A percentile compares a stretch with the other conserved stretches of the same genome.
phyloP scores from a whole-genome alignment of 2,888 invertebrate species.

The Spicauda simplicius region DNA sequence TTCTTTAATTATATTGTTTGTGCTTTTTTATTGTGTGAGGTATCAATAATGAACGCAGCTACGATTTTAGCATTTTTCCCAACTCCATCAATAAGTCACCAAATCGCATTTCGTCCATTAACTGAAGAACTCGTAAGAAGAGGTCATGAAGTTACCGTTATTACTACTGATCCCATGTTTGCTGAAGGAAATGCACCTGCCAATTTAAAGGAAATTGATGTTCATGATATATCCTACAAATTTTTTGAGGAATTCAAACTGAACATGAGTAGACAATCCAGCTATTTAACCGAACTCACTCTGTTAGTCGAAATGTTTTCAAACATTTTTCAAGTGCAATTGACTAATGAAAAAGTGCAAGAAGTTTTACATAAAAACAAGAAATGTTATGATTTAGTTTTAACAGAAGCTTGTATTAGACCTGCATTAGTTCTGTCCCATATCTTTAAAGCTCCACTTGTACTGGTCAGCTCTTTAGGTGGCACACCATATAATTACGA shows the following conservation, averaged over 20 bases:
- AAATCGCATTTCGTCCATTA: conserved; percentile 53
- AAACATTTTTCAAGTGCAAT: conserved; percentile 43
- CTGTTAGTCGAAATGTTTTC: conserved; percentile 16
- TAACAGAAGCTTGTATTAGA: conserved; percentile 50
- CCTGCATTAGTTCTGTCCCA: conserved; percentile 50
- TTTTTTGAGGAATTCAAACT: background rate
- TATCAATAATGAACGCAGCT: conserved; percentile 44
- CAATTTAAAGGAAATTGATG: conserved; percentile 58
- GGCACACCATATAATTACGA: conserved; percentile 40
- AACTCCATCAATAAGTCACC: conserved; percentile 61
- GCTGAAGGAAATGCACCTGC: conserved; percentile 39
- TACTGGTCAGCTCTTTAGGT: conserved; percentile 54
- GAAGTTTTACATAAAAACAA: conserved; percentile 44
- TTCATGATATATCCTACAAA: conserved; percentile 47
- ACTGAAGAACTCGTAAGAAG: conserved; percentile 54
- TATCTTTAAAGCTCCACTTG: conserved; percentile 54
- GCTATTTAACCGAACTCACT: conserved; percentile 36
- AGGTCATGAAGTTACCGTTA: conserved; percentile 60
- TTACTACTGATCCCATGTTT: conserved; percentile 54
- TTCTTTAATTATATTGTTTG: background rate
- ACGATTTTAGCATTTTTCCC: conserved; percentile 60
- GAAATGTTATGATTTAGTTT: conserved; percentile 51
- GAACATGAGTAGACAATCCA: background rate
- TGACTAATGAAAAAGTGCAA: conserved; percentile 45
- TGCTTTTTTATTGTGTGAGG: background rate